Base-by-base conservation (phyloP, 2,113 vertebrate species). In the Leucosticte australis region DNA sequence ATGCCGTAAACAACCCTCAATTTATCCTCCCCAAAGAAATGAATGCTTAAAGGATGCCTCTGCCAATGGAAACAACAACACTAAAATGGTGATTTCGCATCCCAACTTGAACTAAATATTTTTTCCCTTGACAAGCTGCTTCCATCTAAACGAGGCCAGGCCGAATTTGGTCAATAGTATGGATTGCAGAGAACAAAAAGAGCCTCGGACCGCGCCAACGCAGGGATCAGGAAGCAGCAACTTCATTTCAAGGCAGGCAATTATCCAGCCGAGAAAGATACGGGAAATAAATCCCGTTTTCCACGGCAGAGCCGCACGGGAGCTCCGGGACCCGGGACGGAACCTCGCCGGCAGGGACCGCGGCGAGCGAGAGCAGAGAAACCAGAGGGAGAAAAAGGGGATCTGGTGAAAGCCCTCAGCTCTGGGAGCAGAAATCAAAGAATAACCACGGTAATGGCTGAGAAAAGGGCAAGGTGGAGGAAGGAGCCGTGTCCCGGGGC, bases 121-220 rank as follows among this genome's bases (percentile, higher is more conserved):
- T 97, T 87, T 82, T 96, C 57, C 89, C 96, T 87, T 97, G 97
- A 98, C 96, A 97, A 97, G 89, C 91, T 95, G 96, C 96, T 96
- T 96, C 92, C 87, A 94, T 86, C 96, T 91, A 97, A 96, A 98
- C 97, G 98, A 90, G 97, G 94, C 76, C 87, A 96, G 96, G 95
- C 96, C 92, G 95, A 89, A 90, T 87, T 3, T 94, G 95, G 97
- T 98, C 98, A 98, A 98, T 97, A 98, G 88, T 98, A 98, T 97
- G 93, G 97, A 98, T 98, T 97, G 83, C 82, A 91, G 83, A 91
- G 31, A 97, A 97, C 97, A 98, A 97, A 98, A 98, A 97, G 93
- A 87, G 96, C 41, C 92, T 96, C 21, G 78, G 93, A 92, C 82
- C 84, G 59, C 31, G 92, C 47, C 97, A 95, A 96, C 53, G 89